phyloP scores from a whole-genome alignment of 2,113 vertebrate species.

The Mirounga angustirostris region DNA sequence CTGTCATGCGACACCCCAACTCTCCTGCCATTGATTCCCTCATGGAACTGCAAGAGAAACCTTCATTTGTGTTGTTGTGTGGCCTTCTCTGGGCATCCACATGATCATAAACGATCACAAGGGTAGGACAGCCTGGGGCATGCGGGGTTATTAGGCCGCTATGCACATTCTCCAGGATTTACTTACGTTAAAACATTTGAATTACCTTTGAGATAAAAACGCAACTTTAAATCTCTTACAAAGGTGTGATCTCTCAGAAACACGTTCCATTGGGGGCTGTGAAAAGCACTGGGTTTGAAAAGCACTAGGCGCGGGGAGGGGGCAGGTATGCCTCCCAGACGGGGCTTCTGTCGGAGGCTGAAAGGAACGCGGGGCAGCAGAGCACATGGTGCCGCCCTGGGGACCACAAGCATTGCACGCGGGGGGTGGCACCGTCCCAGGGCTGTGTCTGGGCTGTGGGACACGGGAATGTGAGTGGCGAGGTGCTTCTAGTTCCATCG shows the following conservation, averaged over 20 bases:
- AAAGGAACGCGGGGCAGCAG: not conserved
- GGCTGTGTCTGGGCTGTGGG: no score
- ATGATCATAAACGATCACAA: not conserved
- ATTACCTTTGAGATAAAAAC: not conserved
- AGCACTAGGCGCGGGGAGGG: no score
- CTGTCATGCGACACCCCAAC: not conserved
- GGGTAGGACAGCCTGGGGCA: not conserved
- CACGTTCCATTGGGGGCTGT: not conserved
- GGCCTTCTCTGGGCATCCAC: not conserved
- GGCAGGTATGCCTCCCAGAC: not conserved
- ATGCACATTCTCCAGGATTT: not conserved
- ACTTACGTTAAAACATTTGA: not conserved
- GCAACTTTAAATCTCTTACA: not conserved
- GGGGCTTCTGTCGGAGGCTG: not conserved
- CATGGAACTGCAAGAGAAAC: not conserved
- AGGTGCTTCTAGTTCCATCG: not conserved
- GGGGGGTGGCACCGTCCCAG: accelerated
- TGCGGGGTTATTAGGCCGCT: not conserved
- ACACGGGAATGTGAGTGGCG: accelerated
- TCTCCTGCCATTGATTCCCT: not conserved
- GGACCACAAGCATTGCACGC: not conserved
- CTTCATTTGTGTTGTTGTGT: not conserved
- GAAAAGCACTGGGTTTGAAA: not conserved
- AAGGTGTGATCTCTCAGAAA: not conserved
- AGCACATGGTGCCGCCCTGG: not conserved